A percentile compares a stretch with the other conserved stretches of the same genome.
Evolutionary conservation across 2,797 vertebrate genomes (phyloP).

Genomic region (Ctenochaetus hawaiiensis): DNA sequence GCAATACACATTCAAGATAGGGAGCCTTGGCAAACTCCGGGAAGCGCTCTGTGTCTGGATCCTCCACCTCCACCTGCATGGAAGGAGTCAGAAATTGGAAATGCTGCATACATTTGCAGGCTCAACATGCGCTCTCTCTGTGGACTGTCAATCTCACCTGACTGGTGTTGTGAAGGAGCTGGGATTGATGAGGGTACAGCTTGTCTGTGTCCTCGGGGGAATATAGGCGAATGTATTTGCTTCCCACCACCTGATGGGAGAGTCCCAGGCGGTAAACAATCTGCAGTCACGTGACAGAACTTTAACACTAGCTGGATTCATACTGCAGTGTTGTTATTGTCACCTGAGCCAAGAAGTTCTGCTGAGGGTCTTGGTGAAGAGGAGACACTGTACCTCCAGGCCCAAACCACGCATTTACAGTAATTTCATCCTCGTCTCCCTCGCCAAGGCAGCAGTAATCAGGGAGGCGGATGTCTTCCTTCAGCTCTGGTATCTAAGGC

Average conservation of each 20-base stretch:
- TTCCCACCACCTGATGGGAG: conserved; percentile 90
- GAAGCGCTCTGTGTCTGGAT: conserved; percentile 88
- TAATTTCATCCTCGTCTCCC: conserved; percentile 93
- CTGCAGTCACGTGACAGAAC: conserved; percentile 18
- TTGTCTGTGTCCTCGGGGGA: conserved; percentile 89
- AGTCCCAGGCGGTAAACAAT: conserved; percentile 45
- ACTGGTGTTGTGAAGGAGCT: conserved; percentile 96
- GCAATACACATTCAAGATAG: conserved; percentile 90
- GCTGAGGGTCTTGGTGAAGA: conserved; percentile 97
- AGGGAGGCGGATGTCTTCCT: conserved; percentile 92
- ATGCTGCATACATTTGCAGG: conserved; percentile 53
- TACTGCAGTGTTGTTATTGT: neutral
- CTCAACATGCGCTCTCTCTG: conserved; percentile 31
- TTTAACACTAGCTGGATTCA: conserved; percentile 32
- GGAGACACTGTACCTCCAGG: conserved; percentile 94
- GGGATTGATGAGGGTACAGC: conserved; percentile 93
- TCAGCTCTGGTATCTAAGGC: conserved; percentile 92
- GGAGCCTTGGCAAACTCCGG: conserved; percentile 88
- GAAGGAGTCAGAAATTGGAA: conserved; percentile 49
- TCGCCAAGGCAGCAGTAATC: conserved; percentile 97
- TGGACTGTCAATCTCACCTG: conserved; percentile 86
- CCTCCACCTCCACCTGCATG: conserved; percentile 93
- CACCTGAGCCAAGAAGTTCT: conserved; percentile 96
- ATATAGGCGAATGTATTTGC: conserved; percentile 94
- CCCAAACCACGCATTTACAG: conserved; percentile 97